Evolutionary conservation across 2,888 invertebrate species (phyloP).

Genomic region (Lasioglossum marginatum): DNA sequence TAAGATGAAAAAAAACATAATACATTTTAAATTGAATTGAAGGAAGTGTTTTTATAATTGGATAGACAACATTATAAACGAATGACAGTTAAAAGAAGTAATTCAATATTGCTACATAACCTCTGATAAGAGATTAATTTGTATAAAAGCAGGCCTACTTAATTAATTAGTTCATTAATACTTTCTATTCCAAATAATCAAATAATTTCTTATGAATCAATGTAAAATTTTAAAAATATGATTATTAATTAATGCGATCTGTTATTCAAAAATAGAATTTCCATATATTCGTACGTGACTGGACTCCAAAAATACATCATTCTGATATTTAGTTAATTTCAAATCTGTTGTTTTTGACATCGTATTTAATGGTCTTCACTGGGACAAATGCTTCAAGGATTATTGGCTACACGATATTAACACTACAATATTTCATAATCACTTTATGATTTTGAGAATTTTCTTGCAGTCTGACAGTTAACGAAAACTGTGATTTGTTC

Average conservation of each 20-base stretch:
- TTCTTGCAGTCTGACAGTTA: background rate
- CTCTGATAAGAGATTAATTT: background rate
- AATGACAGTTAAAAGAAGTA: too few species aligned
- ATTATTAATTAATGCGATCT: background rate
- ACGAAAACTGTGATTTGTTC: background rate
- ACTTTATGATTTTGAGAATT: background rate
- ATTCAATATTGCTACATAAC: background rate
- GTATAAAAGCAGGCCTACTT: background rate
- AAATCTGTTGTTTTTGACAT: background rate
- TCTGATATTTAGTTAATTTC: background rate
- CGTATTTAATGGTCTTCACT: background rate
- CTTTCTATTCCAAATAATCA: background rate
- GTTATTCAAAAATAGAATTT: background rate
- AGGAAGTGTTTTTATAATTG: background rate
- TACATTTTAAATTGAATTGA: background rate
- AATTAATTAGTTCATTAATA: background rate
- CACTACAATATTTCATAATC: too few species aligned
- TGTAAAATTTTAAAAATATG: background rate
- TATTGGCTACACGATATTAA: background rate
- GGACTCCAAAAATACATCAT: slow-evolving; percentile 20
- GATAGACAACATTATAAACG: background rate
- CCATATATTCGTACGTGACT: slow-evolving; percentile 25
- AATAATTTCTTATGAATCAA: background rate
- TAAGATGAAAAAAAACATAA: background rate
- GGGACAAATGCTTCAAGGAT: background rate